Evolutionary conservation across 1,140 invertebrate genomes (phyloP).

Genomic region (Hermatobates lingyangjiaoensis): DNA sequence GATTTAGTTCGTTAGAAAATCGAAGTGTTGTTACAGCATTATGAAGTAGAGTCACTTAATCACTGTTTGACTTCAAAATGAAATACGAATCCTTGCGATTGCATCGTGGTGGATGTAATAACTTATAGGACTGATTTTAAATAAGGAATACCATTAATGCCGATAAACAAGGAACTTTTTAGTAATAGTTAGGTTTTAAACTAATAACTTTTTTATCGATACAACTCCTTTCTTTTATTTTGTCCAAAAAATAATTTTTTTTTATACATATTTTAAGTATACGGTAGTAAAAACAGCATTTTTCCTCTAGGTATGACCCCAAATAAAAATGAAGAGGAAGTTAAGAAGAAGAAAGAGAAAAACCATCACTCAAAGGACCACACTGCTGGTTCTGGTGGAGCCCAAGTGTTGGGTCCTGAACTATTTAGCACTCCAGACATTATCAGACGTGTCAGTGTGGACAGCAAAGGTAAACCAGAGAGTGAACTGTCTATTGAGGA

Average conservation of each 20-base stretch:
- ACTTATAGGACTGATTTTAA: no score
- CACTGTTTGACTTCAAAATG: no score
- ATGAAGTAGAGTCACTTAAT: no score
- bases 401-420: constrained; percentile 31
- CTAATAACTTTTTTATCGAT: no score
- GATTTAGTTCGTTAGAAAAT: no score
- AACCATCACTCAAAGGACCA: constrained; percentile 14
- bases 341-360: constrained; percentile 14
- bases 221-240: neutral
- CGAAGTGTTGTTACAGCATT: no score
- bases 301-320: neutral
- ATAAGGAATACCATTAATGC: no score
- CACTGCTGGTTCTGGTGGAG: neutral
- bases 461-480: constrained; percentile 10
- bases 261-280: neutral
- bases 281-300: neutral
- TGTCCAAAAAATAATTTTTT: neutral
- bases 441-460: constrained; percentile 37
- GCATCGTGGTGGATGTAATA: no score
- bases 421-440: constrained; percentile 60
- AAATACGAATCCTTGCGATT: no score
- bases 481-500: neutral
- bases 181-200: no score
- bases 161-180: no score
- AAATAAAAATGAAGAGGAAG: neutral